Base-by-base conservation (phyloP, 1,140 invertebrate species). In the Riptortus pedestris region DNA sequence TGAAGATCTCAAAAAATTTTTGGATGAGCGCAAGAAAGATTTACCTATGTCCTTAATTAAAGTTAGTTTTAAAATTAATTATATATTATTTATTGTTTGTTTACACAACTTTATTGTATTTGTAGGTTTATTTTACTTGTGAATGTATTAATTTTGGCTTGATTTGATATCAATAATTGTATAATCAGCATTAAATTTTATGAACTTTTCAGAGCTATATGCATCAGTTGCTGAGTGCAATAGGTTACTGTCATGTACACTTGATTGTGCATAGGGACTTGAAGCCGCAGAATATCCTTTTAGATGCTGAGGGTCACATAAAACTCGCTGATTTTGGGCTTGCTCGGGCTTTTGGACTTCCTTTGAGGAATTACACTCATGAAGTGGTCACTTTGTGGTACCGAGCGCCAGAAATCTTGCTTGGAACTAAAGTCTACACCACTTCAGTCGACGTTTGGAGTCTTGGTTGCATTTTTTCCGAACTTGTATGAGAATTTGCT, bases 321-420 rank as follows among this genome's bases (percentile, higher is more conserved):
- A 94, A 95, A 78, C 73, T 96, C 48, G 91, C 91, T 1, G 92
- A 96, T 79, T 95, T 96, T 78, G 92, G 92, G 27, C 75, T 94
- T 45, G 90, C 90, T 1, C 78, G 92, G 64, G 83, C 85, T 4
- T 93, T 93, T 75, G 84, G 83, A 45, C 76, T 95, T 26, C 93
- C 92, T 7, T 81, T 93, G 64, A 78, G 88, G 51, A 84, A 84
- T 2, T 95, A 92, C 71, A 95, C 92, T 0, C 91, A 95, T 75
- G 92, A 96, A 79, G 93, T 98, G 9, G 87, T 98, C 0, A 98
- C 95, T 5, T 79, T 98, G 51, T 98, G 94, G 94, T 98, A 98
- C 77, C 79, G 94, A 69, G 90, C 95, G 4, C 95, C 95, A 2
- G 95, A 98, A 78, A 90, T 98, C 69, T 77, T 98, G 51, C 77